phyloP scores from a whole-genome alignment of 2,113 vertebrate species.

The Pteropus alecto region DNA sequence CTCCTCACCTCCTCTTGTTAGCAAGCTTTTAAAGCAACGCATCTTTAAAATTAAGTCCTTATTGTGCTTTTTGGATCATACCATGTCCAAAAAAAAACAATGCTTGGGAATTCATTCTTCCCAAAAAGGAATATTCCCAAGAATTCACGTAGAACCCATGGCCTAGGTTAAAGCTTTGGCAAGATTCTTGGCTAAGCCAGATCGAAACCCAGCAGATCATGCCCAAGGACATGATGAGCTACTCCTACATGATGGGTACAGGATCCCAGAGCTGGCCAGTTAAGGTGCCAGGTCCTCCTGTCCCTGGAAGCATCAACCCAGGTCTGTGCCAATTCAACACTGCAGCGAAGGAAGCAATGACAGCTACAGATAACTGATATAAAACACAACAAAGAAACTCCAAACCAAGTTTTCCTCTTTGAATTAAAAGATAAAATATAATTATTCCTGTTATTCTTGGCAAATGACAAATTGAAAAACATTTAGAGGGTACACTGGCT shows the following conservation, averaged over 20 bases:
- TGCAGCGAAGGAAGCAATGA: not conserved
- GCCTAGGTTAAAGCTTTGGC: not conserved
- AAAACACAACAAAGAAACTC: not conserved
- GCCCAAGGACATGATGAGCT: not conserved
- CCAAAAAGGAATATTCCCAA: not conserved
- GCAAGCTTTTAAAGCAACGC: not conserved
- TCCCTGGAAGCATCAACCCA: not conserved
- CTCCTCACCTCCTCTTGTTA: not conserved
- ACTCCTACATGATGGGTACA: not conserved
- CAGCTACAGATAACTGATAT: not conserved
- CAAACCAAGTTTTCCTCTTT: not conserved
- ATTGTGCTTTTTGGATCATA: not conserved
- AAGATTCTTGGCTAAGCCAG: not conserved
- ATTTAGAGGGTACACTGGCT: not conserved
- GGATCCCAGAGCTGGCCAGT: not conserved
- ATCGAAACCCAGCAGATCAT: not conserved
- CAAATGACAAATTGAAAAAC: slow-evolving; percentile 10
- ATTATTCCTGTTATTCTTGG: not conserved
- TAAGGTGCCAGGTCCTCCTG: not conserved
- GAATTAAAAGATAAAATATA: not conserved
- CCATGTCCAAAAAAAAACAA: not conserved
- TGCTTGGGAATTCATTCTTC: not conserved
- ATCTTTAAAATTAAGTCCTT: slow-evolving; percentile 14
- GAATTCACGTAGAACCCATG: not conserved
- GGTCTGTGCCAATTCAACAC: not conserved